A percentile compares a stretch with the other conserved stretches of the same genome.
Conservation (phyloP, 2,797 vertebrate species). For the Microtus obscurus region DNA sequence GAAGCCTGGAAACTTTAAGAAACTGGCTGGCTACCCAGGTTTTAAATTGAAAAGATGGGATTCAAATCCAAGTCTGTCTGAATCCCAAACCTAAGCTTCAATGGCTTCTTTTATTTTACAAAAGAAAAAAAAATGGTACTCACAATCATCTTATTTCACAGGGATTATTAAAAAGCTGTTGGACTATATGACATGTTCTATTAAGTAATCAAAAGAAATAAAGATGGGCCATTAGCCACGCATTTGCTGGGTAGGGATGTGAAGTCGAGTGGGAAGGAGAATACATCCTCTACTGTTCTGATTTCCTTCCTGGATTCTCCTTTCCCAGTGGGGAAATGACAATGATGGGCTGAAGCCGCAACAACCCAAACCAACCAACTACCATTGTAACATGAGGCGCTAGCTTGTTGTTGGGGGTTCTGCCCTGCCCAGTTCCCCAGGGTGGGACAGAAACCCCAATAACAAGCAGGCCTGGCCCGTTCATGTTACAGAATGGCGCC, state of each 20-base stretch:
- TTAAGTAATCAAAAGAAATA: background rate
- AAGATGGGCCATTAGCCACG: background rate
- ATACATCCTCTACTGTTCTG: background rate
- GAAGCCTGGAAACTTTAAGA: constrained; percentile 38
- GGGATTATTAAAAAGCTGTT: constrained; percentile 40
- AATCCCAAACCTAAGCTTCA: constrained; percentile 3
- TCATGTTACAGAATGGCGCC: too few relatives aligned
- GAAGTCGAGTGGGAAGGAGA: background rate
- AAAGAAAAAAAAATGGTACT: background rate
- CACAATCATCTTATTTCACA: constrained; percentile 2
- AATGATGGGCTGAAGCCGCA: background rate
- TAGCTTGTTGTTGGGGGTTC: too few relatives aligned
- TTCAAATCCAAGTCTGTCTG: constrained; percentile 18
- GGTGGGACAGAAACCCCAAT: too few relatives aligned
- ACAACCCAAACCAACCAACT: background rate
- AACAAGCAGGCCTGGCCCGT: too few relatives aligned
- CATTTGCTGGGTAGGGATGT: background rate
- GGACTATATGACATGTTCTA: background rate
- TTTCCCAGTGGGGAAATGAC: background rate
- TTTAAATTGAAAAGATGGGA: constrained; percentile 10
- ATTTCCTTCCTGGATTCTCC: background rate
- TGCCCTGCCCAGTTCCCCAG: too few relatives aligned
- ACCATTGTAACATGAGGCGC: too few relatives aligned
- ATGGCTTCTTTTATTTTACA: background rate
- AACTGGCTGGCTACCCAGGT: constrained; percentile 20